phyloP scores from a whole-genome alignment of 2,888 invertebrate genomes.

The Nemurella pictetii region DNA sequence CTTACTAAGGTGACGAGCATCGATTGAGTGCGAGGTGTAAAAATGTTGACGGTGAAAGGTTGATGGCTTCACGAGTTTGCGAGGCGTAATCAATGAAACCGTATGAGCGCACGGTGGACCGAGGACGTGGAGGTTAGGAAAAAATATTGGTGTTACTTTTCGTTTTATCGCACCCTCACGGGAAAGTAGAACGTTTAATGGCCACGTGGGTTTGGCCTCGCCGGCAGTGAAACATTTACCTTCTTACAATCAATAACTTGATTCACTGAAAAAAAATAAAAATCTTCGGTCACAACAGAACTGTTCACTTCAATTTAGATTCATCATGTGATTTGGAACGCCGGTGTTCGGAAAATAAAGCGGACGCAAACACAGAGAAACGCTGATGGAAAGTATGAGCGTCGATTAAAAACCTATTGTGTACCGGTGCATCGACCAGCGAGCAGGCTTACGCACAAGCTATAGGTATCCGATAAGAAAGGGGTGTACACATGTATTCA shows the following conservation, averaged over 20 bases:
- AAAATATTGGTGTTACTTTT: not conserved
- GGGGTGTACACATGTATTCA: not conserved
- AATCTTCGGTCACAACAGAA: not conserved
- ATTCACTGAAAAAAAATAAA: too few relatives aligned
- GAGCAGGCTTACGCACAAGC: too few relatives aligned
- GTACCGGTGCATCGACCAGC: not conserved
- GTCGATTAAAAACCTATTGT: not conserved
- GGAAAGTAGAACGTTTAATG: too few relatives aligned
- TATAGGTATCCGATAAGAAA: not conserved
- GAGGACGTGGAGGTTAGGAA: not conserved
- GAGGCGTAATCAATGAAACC: not conserved
- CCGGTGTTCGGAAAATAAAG: not conserved
- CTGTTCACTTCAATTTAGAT: not conserved
- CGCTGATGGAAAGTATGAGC: not conserved
- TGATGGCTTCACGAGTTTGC: not conserved
- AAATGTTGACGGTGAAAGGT: too few relatives aligned
- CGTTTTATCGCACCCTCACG: too few relatives aligned
- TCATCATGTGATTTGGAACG: not conserved
- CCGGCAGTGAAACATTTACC: too few relatives aligned
- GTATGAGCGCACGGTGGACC: not conserved
- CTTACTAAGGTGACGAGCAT: not conserved
- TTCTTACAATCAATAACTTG: too few relatives aligned
- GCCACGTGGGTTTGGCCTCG: too few relatives aligned
- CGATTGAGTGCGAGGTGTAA: not conserved
- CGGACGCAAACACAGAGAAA: not conserved